phyloP scores from a whole-genome alignment of 2,797 vertebrate genomes.

The Parauchenoglanis ngamensis region DNA sequence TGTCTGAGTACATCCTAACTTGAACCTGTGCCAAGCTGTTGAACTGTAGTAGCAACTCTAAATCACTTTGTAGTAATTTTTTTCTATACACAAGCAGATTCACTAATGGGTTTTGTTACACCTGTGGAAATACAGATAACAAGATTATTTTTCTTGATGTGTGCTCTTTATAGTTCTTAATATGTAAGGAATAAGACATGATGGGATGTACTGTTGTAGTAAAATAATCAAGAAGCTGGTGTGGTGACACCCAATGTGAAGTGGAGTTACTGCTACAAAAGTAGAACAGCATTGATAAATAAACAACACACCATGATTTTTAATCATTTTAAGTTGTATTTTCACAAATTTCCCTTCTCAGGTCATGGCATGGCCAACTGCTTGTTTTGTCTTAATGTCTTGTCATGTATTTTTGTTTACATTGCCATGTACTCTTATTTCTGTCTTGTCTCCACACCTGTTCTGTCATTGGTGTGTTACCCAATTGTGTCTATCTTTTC shows the following conservation, averaged over 20 bases:
- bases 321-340: not conserved
- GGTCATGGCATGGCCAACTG: not conserved
- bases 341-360: not conserved
- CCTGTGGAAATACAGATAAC: not conserved
- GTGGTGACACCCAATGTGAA: not conserved
- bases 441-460: not conserved
- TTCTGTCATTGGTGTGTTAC: not conserved
- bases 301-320: not conserved
- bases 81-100: not conserved
- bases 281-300: not conserved
- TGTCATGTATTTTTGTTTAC: not conserved
- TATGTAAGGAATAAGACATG: not conserved
- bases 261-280: not conserved
- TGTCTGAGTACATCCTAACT: not conserved
- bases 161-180: not conserved
- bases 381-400: not conserved
- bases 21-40: conserved; percentile 1
- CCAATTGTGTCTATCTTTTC: not conserved
- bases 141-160: conserved; percentile 1
- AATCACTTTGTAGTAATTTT: not conserved
- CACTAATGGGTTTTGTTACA: not conserved
- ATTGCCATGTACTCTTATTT: too few relatives aligned
- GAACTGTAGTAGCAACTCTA: not conserved
- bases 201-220: not conserved
- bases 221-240: not conserved